Percentiles rank a stretch among this genome's conserved stretches.
Conservation (phyloP, 2,797 vertebrate genomes). For the Gobionotothen gibberifrons region DNA sequence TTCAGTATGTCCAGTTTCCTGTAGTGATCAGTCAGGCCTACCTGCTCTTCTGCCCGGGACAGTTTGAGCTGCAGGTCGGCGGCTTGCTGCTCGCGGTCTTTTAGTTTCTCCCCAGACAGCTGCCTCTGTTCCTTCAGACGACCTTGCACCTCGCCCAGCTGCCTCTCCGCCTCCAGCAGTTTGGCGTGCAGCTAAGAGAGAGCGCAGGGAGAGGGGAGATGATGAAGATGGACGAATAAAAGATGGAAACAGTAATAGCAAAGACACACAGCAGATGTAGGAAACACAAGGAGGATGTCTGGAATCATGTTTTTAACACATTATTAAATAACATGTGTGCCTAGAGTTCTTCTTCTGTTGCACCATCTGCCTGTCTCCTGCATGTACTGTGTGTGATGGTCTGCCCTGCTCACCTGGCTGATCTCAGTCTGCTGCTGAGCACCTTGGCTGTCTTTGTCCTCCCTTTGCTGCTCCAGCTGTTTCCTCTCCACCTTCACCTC, state of each 20-base stretch:
- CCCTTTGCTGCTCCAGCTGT: slow-evolving; percentile 93
- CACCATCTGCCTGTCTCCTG: neutral
- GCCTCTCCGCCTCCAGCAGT: slow-evolving; percentile 94
- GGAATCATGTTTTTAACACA: neutral
- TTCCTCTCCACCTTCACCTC: slow-evolving; percentile 94
- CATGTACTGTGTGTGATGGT: neutral
- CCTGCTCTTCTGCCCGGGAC: slow-evolving; percentile 95
- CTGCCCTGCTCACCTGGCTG: slow-evolving; percentile 86
- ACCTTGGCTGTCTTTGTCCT: slow-evolving; percentile 93
- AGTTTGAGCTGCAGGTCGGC: slow-evolving; percentile 95
- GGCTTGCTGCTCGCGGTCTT: slow-evolving; percentile 96
- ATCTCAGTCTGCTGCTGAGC: slow-evolving; percentile 94
- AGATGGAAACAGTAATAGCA: neutral
- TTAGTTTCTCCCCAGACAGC: slow-evolving; percentile 95
- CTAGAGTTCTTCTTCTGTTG: neutral
- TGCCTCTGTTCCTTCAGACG: slow-evolving; percentile 97
- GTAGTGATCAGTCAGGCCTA: slow-evolving; percentile 54
- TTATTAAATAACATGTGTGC: neutral
- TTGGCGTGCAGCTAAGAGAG: slow-evolving; percentile 91
- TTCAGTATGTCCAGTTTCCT: neutral
- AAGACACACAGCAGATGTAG: neutral
- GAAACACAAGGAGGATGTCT: too few relatives aligned
- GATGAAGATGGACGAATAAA: neutral
- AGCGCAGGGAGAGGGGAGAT: slow-evolving; percentile 1
- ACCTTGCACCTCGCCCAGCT: slow-evolving; percentile 94